A percentile compares a stretch with the other conserved stretches of the same genome.
These are phyloP conservation scores for Mechanitis mazaeus DNA, from an alignment of 2,888 invertebrate genomes.

Conservation along the genomic window DNA sequence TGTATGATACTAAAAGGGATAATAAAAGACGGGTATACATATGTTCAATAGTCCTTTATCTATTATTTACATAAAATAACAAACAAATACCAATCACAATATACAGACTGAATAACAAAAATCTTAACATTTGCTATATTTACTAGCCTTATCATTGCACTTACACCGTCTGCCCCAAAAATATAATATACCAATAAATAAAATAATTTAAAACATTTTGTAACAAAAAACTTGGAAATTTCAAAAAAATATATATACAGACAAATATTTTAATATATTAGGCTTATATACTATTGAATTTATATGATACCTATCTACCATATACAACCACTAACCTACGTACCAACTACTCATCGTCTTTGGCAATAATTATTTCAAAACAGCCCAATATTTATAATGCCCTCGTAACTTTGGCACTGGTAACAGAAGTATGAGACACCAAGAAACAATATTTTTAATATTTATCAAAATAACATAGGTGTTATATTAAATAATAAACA, in stretches of 20 bases:
- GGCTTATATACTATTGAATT: conserved; percentile 13
- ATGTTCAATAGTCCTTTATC: conserved; percentile 61
- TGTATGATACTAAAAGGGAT: too few species aligned
- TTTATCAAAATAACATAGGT: background rate
- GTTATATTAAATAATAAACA: too few species aligned
- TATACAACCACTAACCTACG: conserved; percentile 31
- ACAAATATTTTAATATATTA: conserved; percentile 1
- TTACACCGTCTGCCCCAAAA: conserved; percentile 24
- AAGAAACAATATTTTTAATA: background rate
- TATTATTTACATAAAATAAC: conserved; percentile 73
- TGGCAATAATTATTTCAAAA: conserved; percentile 27
- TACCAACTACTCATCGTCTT: conserved; percentile 30
- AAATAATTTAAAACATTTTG: too few species aligned
- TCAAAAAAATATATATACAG: background rate
- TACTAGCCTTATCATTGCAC: conserved; percentile 29
- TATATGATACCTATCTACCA: conserved; percentile 29
- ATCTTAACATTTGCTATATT: conserved; percentile 56
- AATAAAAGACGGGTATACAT: conserved; percentile 35
- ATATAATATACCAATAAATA: background rate
- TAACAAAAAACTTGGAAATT: background rate
- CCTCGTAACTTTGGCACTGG: conserved; percentile 13
- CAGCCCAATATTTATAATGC: background rate
- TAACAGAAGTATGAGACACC: conserved; percentile 5
- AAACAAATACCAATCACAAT: conserved; percentile 65
- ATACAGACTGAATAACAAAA: conserved; percentile 51